These are phyloP conservation scores for Nycticryphes semicollaris DNA, from an alignment of 2,113 vertebrate genomes.

Conservation along the genomic window DNA sequence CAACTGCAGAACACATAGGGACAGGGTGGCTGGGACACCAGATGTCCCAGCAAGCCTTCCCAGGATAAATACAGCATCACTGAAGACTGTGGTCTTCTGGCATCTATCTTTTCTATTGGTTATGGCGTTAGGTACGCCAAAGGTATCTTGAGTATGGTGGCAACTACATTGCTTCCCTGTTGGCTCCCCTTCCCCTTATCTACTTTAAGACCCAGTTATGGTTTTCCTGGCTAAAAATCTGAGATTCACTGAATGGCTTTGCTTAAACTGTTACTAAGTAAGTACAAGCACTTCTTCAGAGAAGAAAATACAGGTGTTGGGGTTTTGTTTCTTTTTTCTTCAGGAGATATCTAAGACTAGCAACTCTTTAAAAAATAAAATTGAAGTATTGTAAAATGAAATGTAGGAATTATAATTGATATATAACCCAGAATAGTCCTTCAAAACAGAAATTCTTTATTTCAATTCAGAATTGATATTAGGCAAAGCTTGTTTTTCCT, in stretches of 20 bases:
- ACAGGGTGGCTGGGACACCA: background rate
- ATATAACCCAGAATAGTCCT: background rate
- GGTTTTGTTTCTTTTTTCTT: background rate
- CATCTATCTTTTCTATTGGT: background rate
- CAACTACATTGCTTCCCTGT: background rate
- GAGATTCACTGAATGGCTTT: background rate
- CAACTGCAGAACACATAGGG: background rate
- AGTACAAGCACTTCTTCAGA: background rate
- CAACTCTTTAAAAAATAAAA: background rate
- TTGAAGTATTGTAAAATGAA: background rate
- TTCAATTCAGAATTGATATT: background rate
- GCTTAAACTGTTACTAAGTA: background rate
- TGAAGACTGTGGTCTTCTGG: background rate
- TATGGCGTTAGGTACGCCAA: background rate
- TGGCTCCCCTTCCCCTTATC: background rate
- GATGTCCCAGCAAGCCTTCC: background rate
- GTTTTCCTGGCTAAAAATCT: background rate
- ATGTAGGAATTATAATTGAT: background rate
- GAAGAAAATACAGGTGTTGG: background rate
- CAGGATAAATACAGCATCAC: background rate
- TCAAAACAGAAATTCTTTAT: background rate
- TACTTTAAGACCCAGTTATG: background rate
- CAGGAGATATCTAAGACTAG: background rate
- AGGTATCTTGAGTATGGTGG: background rate
- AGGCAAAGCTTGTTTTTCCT: background rate